Evolutionary conservation across 2,888 invertebrate species (phyloP), one percentile per base, ranked within the genome.

Genomic region (Bellardia bayeri): DNA sequence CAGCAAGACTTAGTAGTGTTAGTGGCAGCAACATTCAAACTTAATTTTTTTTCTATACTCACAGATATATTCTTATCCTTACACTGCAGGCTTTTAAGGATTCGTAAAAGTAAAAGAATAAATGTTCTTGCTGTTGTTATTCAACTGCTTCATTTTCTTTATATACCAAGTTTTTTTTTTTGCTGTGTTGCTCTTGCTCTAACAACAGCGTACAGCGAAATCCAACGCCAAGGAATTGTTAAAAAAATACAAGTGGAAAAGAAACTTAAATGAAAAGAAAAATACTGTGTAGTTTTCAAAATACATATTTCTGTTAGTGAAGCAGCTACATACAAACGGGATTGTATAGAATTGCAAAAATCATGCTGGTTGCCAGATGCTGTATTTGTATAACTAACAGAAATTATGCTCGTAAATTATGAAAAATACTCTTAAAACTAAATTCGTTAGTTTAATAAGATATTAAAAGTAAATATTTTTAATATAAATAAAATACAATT

Each of bases 61-160:
- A 37, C 80, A 40, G 5, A 58, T 45, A 56, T 66, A 66, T 54
- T 85, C 78, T 87, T 87, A 87, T 87, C 79, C 87, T 66, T 66
- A 71, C 42, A 33, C 58, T 82, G 64, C 85, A 87, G 85, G 82
- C 85, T 85, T 87, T 87, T 74, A 79, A 82, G 68, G 58, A 82
- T 69, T 74, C 63, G n/a, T 66, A 78, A 79, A 56, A 66, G 0
- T 37, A 23, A 9, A 61, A 56, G 66, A 45, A 42, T 54, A 54
- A 72, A 72, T 33, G 54, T 42, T 82, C 16, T 64, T 68, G 42
- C n/a, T 82, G 54, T 68, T 33, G 33, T 16, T 16, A n/a, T 3
- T n/a, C 56, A 78, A 71, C n/a, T 54, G 64, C 30, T 84, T 66
- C 37, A 61, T 30, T 66, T 79, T 45, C 30, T 54, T 37, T 56